Evolutionary conservation across 1,140 invertebrate species (phyloP).

Genomic region (Drosophila willistoni): DNA sequence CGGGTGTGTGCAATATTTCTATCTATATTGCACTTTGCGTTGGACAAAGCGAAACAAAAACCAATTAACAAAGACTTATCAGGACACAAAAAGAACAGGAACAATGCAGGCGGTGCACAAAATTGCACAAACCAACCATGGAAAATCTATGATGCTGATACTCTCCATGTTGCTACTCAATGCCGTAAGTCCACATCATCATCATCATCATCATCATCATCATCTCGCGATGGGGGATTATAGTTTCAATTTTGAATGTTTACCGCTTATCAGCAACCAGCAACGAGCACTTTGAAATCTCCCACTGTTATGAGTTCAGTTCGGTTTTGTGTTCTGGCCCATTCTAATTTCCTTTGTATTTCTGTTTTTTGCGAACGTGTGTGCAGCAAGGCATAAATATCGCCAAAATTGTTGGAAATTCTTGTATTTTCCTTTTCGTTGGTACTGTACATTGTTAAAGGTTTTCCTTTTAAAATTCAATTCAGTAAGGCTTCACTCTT

Average conservation of each 20-base stretch:
- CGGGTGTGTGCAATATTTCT: constrained; percentile 6
- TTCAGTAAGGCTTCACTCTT: too few species aligned
- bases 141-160: constrained; percentile 64
- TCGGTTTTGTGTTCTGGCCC: constrained; percentile 25
- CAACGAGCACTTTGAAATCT: not conserved
- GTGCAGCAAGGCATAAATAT: constrained; percentile 52
- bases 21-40: not conserved
- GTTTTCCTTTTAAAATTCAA: too few species aligned
- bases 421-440: not conserved
- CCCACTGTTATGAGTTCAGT: not conserved
- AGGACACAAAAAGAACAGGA: not conserved
- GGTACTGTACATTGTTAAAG: not conserved
- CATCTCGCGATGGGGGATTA: constrained; percentile 46
- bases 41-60: constrained; percentile 5
- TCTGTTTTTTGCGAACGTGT: constrained; percentile 31
- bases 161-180: constrained; percentile 68
- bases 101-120: constrained; percentile 70
- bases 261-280: constrained; percentile 36
- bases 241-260: constrained; percentile 63
- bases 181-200: constrained; percentile 63
- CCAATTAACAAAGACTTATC: constrained; percentile 40
- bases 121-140: constrained; percentile 54
- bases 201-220: too few species aligned
- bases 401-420: constrained; percentile 38
- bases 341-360: constrained; percentile 44